phyloP scores from a whole-genome alignment of 2,888 invertebrate genomes.

The Hofmannophila pseudospretella region DNA sequence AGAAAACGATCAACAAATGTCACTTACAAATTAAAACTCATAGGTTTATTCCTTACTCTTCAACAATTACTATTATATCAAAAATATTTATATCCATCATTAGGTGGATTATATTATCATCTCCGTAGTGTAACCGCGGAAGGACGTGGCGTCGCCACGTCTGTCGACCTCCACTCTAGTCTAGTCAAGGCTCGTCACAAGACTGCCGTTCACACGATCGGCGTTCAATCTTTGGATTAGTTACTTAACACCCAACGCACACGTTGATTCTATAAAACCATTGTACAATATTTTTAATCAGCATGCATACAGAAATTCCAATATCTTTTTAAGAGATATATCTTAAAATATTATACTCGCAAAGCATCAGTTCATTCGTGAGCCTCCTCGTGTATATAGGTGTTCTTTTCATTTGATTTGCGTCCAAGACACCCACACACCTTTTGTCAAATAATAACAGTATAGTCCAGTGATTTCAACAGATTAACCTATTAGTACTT shows the following conservation, averaged over 20 bases:
- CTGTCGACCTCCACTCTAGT: constrained; percentile 16
- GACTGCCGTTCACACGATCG: constrained; percentile 36
- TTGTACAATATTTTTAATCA: constrained; percentile 35
- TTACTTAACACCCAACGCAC: constrained; percentile 52
- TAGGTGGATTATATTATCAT: constrained; percentile 31
- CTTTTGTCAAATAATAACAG: constrained; percentile 46
- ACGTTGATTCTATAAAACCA: constrained; percentile 33
- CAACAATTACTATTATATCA: constrained; percentile 69
- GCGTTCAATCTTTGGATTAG: constrained; percentile 55
- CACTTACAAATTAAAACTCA: constrained; percentile 74
- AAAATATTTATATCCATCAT: constrained; percentile 55
- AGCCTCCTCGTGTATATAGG: constrained; percentile 48
- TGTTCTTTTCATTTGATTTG: constrained; percentile 39
- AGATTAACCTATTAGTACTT: constrained; percentile 64
- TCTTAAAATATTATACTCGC: constrained; percentile 49
- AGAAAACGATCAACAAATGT: constrained; percentile 75
- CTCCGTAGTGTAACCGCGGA: constrained; percentile 23
- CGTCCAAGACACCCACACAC: constrained; percentile 65
- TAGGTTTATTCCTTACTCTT: constrained; percentile 63
- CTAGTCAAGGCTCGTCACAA: constrained; percentile 34
- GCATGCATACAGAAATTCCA: constrained; percentile 45
- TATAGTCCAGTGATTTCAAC: constrained; percentile 54
- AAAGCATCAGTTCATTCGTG: constrained; percentile 50
- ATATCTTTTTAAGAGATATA: constrained; percentile 40
- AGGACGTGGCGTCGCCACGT: constrained; percentile 7